phyloP scores from a whole-genome alignment of 2,888 invertebrate genomes.

The Agrenia bidenticulata region DNA sequence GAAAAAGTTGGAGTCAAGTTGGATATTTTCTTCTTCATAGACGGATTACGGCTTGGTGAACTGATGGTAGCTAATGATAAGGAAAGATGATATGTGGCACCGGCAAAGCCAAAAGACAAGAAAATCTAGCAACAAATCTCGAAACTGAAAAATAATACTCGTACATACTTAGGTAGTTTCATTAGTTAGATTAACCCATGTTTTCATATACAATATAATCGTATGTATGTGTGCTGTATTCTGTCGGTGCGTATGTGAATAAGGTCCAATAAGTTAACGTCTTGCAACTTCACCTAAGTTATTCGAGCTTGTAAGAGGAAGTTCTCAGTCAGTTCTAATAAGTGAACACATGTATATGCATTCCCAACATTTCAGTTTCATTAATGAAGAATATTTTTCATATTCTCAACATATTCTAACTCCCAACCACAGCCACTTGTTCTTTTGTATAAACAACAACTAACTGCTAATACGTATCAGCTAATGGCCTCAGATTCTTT shows the following conservation, averaged over 20 bases:
- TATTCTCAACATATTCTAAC: background rate
- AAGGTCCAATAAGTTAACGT: no score
- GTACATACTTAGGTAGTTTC: conserved; percentile 1
- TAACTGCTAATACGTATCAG: background rate
- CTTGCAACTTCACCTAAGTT: background rate
- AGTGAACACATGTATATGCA: conserved; percentile 13
- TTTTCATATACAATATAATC: background rate
- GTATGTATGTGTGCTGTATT: background rate
- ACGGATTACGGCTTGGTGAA: no score
- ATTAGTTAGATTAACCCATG: conserved; percentile 10
- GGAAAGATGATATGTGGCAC: conserved; percentile 23
- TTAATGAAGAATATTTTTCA: conserved; percentile 4
- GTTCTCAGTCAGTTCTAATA: conserved; percentile 17
- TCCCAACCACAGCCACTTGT: no score
- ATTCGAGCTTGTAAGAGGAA: conserved; percentile 8
- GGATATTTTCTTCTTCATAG: no score
- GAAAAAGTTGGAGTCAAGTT: no score
- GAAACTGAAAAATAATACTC: conserved; percentile 12
- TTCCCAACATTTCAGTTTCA: background rate
- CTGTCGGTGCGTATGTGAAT: background rate
- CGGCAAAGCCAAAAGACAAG: conserved; percentile 21
- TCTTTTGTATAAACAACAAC: no score
- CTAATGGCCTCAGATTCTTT: conserved; percentile 20
- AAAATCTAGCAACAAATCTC: conserved; percentile 11
- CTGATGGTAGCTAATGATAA: conserved; percentile 19